Conservation (phyloP, 2,797 vertebrate genomes). For the Falco rusticolus region DNA sequence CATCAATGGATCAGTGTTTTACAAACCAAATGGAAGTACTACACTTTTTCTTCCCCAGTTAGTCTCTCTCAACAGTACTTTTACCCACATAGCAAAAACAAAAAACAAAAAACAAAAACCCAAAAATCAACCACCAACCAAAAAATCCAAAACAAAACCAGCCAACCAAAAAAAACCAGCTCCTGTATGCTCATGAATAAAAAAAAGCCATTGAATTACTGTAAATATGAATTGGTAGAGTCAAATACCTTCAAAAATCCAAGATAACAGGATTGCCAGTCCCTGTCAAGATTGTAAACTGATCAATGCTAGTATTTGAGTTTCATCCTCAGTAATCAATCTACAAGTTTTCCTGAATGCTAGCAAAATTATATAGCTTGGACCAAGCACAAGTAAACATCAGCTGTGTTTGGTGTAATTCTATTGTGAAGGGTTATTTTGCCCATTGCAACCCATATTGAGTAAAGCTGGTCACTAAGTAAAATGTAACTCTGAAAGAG, state of each 20-base stretch:
- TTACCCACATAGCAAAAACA: neutral
- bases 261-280: neutral
- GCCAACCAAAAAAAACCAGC: neutral
- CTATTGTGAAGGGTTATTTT: neutral
- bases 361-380: neutral
- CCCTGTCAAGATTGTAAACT: neutral
- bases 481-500: neutral
- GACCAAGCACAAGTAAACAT: neutral
- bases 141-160: neutral
- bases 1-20: neutral
- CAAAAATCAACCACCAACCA: neutral
- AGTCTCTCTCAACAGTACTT: neutral
- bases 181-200: neutral
- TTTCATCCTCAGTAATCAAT: neutral
- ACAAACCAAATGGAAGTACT: neutral
- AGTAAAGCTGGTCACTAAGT: neutral
- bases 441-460: neutral
- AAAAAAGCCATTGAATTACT: neutral
- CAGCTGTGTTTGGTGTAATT: neutral
- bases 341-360: neutral
- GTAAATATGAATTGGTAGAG: neutral
- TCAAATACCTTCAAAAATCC: neutral
- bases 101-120: neutral
- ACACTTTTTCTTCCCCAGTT: neutral
- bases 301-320: neutral